Conservation (phyloP, 2,888 invertebrate species). For the Bedellia somnulentella region DNA sequence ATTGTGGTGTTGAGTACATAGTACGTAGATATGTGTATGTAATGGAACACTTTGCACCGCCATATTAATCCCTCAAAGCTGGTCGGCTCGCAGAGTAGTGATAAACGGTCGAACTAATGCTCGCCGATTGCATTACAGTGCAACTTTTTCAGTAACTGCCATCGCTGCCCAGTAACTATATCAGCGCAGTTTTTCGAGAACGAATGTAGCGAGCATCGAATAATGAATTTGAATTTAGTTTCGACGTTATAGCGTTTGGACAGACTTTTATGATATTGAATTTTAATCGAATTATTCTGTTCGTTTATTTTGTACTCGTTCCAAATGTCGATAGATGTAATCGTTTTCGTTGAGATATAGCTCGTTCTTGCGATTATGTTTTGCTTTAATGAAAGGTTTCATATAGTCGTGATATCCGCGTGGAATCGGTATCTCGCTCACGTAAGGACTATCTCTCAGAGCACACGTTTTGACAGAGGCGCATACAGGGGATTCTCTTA, state of each 20-base stretch:
- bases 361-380: no score
- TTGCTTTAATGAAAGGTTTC: no score
- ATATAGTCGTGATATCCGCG: no score
- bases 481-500: slow-evolving; percentile 50
- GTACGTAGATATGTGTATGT: slow-evolving; percentile 1
- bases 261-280: slow-evolving; percentile 5
- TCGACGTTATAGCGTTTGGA: slow-evolving; percentile 18
- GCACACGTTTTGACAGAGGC: slow-evolving; percentile 16
- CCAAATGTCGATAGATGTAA: no score
- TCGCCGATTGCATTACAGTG: slow-evolving; percentile 52
- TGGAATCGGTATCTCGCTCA: slow-evolving; percentile 3
- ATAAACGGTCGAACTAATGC: slow-evolving; percentile 55
- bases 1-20: no score
- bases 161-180: slow-evolving; percentile 4
- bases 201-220: slow-evolving; percentile 33
- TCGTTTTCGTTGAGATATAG: no score
- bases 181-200: slow-evolving; percentile 24
- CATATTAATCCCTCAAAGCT: slow-evolving; percentile 56
- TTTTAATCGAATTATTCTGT: slow-evolving; percentile 5
- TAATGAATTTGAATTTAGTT: slow-evolving; percentile 34
- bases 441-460: slow-evolving; percentile 12
- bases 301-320: no score
- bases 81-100: slow-evolving; percentile 37
- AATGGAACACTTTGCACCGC: slow-evolving; percentile 10
- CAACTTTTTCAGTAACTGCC: slow-evolving; percentile 53